Conservation (phyloP, 2,888 invertebrate species). For the Icerya purchasi region DNA sequence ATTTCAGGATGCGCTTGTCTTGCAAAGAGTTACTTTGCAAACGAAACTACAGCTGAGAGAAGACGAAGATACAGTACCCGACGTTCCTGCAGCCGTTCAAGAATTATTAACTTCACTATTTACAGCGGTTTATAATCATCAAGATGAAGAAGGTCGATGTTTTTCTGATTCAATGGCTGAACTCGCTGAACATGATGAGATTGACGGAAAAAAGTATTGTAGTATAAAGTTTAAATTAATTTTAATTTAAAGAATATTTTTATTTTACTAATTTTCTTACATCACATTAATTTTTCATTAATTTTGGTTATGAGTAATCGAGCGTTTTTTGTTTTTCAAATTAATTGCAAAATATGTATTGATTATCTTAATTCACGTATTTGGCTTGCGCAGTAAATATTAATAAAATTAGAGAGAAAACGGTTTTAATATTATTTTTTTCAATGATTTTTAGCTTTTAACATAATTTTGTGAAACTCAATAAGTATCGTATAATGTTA, state of each 20-base stretch:
- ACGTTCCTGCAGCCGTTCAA: conserved; percentile 71
- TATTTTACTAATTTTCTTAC: no score
- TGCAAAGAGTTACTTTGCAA: conserved; percentile 79
- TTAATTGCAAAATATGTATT: no score
- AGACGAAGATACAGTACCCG: conserved; percentile 68
- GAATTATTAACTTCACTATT: conserved; percentile 78
- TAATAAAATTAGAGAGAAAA: no score
- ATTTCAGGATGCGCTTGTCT: conserved; percentile 71
- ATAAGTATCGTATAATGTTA: no score
- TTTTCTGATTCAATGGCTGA: conserved; percentile 92
- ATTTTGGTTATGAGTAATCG: conserved; percentile 9
- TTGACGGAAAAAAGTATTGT: conserved; percentile 39
- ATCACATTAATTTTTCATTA: conserved; percentile 4
- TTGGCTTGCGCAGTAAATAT: no score
- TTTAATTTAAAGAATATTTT: conserved; percentile 6
- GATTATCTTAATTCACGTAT: no score
- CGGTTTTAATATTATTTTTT: no score
- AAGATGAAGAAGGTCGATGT: conserved; percentile 89
- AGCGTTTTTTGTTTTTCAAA: conserved; percentile 9
- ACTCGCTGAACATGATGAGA: conserved; percentile 65
- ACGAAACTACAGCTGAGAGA: conserved; percentile 70
- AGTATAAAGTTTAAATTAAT: no score
- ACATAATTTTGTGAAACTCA: no score
- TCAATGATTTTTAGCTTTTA: no score
- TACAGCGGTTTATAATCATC: conserved; percentile 77